Evolutionary conservation across 2,888 invertebrate species (phyloP).

Genomic region (Quadroppia sp.): DNA sequence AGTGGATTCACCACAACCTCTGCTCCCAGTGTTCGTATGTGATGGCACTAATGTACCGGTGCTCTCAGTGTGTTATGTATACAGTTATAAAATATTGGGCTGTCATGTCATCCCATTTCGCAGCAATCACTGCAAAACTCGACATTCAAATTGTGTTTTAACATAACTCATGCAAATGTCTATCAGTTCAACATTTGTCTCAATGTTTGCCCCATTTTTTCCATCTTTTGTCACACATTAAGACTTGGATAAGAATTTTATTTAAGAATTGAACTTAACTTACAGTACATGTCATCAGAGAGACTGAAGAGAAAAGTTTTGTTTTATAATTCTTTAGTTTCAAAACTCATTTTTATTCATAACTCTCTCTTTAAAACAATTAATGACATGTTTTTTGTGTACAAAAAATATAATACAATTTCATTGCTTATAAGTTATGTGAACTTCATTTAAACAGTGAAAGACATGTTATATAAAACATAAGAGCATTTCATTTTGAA

Average conservation of each 20-base stretch:
- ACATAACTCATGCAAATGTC: neutral
- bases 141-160: neutral
- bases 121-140: neutral
- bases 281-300: neutral
- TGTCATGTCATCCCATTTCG: conserved; percentile 10
- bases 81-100: conserved; percentile 11
- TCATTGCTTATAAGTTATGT: conserved; percentile 5
- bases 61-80: neutral
- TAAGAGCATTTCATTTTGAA: neutral
- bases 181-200: neutral
- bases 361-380: neutral
- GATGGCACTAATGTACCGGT: conserved; percentile 16
- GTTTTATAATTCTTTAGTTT: neutral
- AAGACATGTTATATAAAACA: neutral
- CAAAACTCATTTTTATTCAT: neutral
- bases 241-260: too few species aligned
- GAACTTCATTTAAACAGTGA: neutral
- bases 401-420: neutral
- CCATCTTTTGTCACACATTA: neutral
- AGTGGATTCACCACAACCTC: conserved; percentile 4
- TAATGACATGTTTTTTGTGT: neutral
- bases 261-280: too few species aligned
- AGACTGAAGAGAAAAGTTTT: neutral
- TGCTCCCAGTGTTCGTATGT: neutral
- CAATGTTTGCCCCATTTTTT: neutral